phyloP scores from a whole-genome alignment of 2,113 vertebrate species.

The Megatriorchis doriae region DNA sequence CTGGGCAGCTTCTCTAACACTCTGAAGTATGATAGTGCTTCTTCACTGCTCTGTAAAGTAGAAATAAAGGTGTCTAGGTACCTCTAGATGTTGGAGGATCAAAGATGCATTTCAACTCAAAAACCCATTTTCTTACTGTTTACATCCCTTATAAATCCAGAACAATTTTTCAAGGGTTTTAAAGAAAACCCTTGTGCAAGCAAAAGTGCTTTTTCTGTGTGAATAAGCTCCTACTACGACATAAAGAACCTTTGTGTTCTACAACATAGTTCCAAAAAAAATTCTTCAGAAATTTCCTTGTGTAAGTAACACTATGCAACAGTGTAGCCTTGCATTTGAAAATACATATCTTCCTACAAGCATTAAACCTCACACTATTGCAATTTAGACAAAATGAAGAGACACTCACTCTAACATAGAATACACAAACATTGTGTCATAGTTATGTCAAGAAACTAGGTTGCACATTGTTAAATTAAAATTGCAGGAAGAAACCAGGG shows the following conservation, averaged over 20 bases:
- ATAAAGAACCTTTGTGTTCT: not conserved
- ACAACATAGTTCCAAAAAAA: not conserved
- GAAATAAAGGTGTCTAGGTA: not conserved
- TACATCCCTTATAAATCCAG: not conserved
- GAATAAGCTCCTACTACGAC: not conserved
- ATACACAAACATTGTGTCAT: not conserved
- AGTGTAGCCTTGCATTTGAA: not conserved
- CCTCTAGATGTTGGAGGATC: not conserved
- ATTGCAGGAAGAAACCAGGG: not conserved
- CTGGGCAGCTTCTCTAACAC: not conserved
- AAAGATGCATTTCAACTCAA: not conserved
- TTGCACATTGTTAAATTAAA: not conserved
- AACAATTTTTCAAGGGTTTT: not conserved
- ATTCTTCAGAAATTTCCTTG: not conserved
- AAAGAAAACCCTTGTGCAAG: not conserved
- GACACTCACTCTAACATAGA: not conserved
- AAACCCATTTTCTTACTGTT: not conserved
- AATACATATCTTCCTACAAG: not conserved
- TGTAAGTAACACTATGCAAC: not conserved
- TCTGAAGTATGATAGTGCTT: not conserved
- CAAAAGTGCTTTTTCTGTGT: not conserved
- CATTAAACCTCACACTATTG: not conserved
- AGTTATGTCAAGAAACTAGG: not conserved
- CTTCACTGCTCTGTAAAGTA: not conserved
- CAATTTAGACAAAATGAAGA: not conserved